These are phyloP conservation scores for Camponotus pennsylvanicus DNA, from an alignment of 1,140 invertebrate species.

Conservation along the genomic window DNA sequence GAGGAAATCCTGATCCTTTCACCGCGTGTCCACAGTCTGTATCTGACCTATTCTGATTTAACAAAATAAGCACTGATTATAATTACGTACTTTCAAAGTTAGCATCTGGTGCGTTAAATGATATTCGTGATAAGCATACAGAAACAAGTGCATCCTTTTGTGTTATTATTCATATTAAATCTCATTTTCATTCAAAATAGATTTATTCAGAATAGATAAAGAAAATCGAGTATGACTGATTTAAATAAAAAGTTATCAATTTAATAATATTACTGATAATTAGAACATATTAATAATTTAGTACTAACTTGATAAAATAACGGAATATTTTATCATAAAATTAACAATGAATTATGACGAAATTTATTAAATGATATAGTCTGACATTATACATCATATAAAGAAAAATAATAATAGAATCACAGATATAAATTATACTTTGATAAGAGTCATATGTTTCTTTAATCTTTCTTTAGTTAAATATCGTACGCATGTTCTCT, in stretches of 20 bases:
- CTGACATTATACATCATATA: too few species aligned
- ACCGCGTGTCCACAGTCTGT: constrained; percentile 23
- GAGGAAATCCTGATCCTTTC: constrained; percentile 63
- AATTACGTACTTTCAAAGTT: constrained; percentile 49
- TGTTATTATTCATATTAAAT: constrained; percentile 26
- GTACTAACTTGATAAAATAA: too few species aligned
- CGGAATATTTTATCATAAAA: too few species aligned
- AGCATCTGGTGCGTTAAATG: constrained; percentile 24
- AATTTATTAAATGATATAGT: too few species aligned
- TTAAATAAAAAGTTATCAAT: neutral
- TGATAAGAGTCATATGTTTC: neutral
- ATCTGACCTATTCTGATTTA: constrained; percentile 28
- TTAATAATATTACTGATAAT: neutral
- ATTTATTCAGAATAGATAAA: neutral
- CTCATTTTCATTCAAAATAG: neutral
- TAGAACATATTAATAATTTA: too few species aligned
- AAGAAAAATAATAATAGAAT: constrained; percentile 6
- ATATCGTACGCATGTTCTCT: neutral
- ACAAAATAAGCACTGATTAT: constrained; percentile 2
- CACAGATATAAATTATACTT: neutral
- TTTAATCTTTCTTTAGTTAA: neutral
- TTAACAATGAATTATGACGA: too few species aligned
- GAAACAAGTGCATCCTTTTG: constrained; percentile 28
- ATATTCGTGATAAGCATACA: constrained; percentile 11
- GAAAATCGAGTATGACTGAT: neutral